Evolutionary conservation across 2,888 invertebrate genomes (phyloP), one percentile per base, ranked within the genome.

Genomic region (Oligia strigilis): DNA sequence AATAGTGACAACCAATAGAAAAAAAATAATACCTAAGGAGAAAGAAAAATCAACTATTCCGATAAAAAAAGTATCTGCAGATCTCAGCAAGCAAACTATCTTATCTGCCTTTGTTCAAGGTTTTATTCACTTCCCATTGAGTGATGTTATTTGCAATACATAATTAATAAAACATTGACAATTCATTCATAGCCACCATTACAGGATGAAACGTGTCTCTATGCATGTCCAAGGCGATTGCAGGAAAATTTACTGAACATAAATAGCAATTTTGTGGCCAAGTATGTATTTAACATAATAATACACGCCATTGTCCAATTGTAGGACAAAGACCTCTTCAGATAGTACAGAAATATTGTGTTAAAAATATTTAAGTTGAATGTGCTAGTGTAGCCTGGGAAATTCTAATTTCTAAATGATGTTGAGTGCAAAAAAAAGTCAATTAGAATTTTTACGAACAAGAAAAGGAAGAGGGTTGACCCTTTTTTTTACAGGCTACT

Each of bases 61-160:
- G 46, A 69, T 67, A 73, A 78, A 64, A 69, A 58, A 78, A 29
- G 17, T 52, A 49, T 64, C 23, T 62, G 13, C 19, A 49, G 29
- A 80, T 80, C 46, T 75, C n/a, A 40, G 14, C 6, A 29, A 29
- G 36, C 17, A 46, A 43, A 60, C 81, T 80, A 62, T 71, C 66
- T 81, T 81, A 81, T 71, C 81, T 71, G n/a, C 9, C 23, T 60
- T 29, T 43, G 36, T 55, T 58, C 49, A 71, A 60, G 64, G 49
- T 52, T 69, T 65, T 9, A 65, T 70, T 49, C 2, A 75, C 2
- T 29, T 5, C 14, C 58, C 40, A 58, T 75, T 75, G 5, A 76
- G 29, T 71, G 46, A 65, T 46, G 0, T 72, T 70, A 40, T 64
- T 46, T 40, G 13, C 14, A 62, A 43, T 17, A 49, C 58, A 72